Evolutionary conservation across 92 coral and sea anemone species (phyloP), one percentile per base, ranked within the genome.

Genomic region (Chrysogorgia sp.): DNA sequence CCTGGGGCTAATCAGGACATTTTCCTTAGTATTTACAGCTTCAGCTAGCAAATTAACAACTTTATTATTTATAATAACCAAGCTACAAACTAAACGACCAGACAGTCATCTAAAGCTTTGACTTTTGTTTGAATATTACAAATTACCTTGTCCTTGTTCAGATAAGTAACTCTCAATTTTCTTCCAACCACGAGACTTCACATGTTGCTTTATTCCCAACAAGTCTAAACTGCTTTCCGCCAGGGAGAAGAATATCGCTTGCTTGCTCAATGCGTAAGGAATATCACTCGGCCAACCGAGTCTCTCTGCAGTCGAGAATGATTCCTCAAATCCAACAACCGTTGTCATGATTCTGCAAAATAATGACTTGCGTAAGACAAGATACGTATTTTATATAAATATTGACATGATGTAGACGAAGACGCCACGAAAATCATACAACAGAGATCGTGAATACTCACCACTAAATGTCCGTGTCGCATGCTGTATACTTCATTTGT

Each of bases 241-340:
- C n/a, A 30, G 21, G 22, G 2, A 9, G 22, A 30, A 30, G 22
- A 63, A 63, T 63, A 63, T 63, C 22, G 5, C 31, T 63, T 52
- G 59, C 6, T 17, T 17, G 41, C 15, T 1, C 3, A 63, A 9
- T 1, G 15, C 40, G 22, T 30, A 29, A 7, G 70, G 17, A 15
- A 63, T 17, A 34, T 63, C 70, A 21, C 35, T 63, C 1, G 70
- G 70, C 70, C 70, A 63, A 21, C 34, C 17, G 21, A 63, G 70
- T 19, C 17, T 34, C 22, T 63, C 47, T 13, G 23, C 41, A 8
- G 70, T 34, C 31, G 70, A 63, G 25, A 30, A 63, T 9, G 43
- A 30, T 43, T 63, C 70, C 10, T 21, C 5, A 34, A 34, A 30
- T 1, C 70, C 70, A 63, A 17, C 59, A 17, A 52, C 20, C 26